Percentiles rank a stretch among this genome's conserved stretches.
Conservation (phyloP, 2,888 invertebrate genomes). For the Agrochola litura region DNA sequence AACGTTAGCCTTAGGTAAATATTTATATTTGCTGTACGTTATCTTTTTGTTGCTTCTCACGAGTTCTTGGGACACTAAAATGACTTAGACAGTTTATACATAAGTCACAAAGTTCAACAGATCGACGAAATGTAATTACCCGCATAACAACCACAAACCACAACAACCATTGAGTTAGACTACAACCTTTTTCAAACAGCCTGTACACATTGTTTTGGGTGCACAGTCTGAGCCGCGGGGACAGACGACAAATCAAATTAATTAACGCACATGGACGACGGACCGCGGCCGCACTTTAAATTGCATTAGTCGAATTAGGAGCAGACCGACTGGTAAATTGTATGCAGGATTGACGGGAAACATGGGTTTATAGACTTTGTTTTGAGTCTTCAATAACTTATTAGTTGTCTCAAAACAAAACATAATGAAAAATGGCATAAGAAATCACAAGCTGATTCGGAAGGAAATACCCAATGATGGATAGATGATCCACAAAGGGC, state of each 20-base stretch:
- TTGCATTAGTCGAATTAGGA: constrained; percentile 68
- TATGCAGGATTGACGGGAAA: constrained; percentile 15
- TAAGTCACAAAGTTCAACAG: neutral
- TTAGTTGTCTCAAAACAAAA: neutral
- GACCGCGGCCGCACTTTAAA: constrained; percentile 56
- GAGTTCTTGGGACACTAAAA: neutral
- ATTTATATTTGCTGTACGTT: neutral
- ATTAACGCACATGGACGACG: constrained; percentile 70
- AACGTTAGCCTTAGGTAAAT: neutral
- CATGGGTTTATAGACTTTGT: neutral
- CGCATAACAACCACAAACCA: neutral
- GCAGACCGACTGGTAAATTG: constrained; percentile 39
- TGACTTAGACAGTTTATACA: neutral
- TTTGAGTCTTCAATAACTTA: no score
- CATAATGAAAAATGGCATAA: neutral
- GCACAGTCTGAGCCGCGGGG: constrained; percentile 64
- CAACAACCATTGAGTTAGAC: neutral
- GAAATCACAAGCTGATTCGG: neutral
- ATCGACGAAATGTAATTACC: no score
- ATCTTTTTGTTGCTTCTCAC: neutral
- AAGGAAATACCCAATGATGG: neutral
- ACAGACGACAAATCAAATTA: constrained; percentile 87
- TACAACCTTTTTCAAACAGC: constrained; percentile 19
- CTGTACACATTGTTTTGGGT: constrained; percentile 67
- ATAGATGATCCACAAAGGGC: no score